A percentile compares a stretch with the other conserved stretches of the same genome.
Evolutionary conservation across 2,113 vertebrate species (phyloP).

Genomic region (Tringa solitaria): DNA sequence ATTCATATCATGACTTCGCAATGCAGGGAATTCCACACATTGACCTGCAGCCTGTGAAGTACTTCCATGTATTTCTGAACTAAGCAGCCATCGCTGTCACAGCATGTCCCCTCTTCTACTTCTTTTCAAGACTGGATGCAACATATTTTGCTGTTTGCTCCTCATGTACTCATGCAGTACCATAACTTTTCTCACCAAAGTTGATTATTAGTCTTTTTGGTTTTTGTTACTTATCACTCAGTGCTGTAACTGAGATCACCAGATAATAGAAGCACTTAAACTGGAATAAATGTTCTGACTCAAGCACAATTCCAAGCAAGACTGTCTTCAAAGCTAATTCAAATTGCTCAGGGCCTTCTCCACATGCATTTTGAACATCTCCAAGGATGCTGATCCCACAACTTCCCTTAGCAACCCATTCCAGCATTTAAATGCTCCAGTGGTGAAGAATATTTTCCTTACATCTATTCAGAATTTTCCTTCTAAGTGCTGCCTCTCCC

Average conservation of each 20-base stretch:
- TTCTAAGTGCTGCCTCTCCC: neutral
- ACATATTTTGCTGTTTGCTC: neutral
- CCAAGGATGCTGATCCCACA: neutral
- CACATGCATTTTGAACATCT: neutral
- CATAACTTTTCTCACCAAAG: neutral
- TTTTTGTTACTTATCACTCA: neutral
- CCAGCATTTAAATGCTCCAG: neutral
- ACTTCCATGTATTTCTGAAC: neutral
- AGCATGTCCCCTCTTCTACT: neutral
- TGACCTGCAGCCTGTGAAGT: neutral
- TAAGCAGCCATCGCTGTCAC: neutral
- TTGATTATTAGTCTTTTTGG: neutral
- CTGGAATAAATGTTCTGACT: neutral
- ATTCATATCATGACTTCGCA: neutral
- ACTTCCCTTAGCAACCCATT: accelerated
- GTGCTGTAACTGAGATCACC: neutral
- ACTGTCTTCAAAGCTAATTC: neutral
- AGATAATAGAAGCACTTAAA: neutral
- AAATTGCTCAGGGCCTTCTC: neutral
- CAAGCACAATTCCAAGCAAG: neutral
- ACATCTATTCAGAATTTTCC: neutral
- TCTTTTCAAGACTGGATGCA: neutral
- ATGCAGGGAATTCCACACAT: neutral
- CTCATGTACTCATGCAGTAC: neutral
- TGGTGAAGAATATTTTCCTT: neutral